Base-by-base conservation (phyloP, 1,140 invertebrate genomes). In the Drosophila tropicalis region DNA sequence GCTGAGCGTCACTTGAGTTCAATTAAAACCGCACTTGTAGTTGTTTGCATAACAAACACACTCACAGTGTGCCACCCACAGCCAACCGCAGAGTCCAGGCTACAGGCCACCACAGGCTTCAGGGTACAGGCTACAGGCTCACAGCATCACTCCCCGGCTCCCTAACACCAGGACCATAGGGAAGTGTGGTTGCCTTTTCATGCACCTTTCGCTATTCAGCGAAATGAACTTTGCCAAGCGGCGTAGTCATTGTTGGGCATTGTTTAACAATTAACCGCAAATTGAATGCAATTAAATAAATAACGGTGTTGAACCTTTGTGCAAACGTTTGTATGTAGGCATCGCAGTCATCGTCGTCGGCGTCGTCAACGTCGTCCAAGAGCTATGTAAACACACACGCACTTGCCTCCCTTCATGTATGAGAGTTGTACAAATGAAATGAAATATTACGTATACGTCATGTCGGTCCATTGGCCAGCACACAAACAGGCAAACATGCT, bases 241-340 rank as follows among this genome's bases (percentile, higher is more conserved):
- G 62, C 56, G 66, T 66, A 74, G 63, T 73, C 72, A 67, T 80
- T 82, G 63, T 64, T 57, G 73, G 39, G 62, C 69, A 89, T 87
- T 89, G 80, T 87, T 87, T 87, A 87, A 87, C 84, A 87, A 87
- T 87, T 87, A 87, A 89, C 84, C 84, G 76, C 84, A 87, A 87
- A 87, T 87, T 89, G 84, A 87, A 87, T 87, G 84, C 84, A 87
- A 87, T 87, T 89, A 87, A 87, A 87, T 89, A 87, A 87, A 87
- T 89, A 87, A 89, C 84, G 75, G 84, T 80, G 84, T 87, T 87
- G 80, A 78, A 89, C 80, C 84, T 81, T 84, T 87, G 67, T 79
- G 83, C 85, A 86, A 86, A 86, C 67, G 71, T 64, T 79, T 68
- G 79, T 87, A 83, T 76, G 75, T 81, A 70, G 41, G 74, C 72